Base-by-base conservation (phyloP, 2,113 vertebrate genomes). In the Tauraco erythrolophus region DNA sequence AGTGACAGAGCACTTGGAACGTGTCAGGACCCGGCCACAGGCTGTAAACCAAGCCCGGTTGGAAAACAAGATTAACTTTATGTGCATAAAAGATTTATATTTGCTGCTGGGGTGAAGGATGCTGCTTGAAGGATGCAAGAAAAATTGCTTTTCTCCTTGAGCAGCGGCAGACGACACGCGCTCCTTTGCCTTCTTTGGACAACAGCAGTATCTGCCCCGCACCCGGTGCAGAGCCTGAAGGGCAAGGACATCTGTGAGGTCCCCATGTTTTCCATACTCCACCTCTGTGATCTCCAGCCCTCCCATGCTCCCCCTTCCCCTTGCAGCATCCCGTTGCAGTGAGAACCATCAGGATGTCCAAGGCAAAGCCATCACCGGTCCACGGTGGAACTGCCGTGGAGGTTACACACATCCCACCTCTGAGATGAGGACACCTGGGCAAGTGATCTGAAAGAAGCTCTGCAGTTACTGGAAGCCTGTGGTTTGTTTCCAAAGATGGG, bases 91-190 rank as follows among this genome's bases (percentile, higher is more conserved):
- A 51, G 60, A 41, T 70, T 89, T 75, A 11, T n/a, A 6, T 6
- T 71, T 41, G 57, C 69, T 75, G 46, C 46, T 33, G 82, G 37
- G 56, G 23, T 61, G 66, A 77, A 41, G 54, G 60, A 66, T 51
- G 39, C 41, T 84, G 45, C 58, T 45, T 53, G 69, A 70, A 54
- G 15, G 28, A 56, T 39, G 27, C 22, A 16, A 64, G 70, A 43
- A 58, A 66, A 72, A 51, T 22, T 7, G 16, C 33, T 22, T 15
- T 60, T 58, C 37, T 85, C 35, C 10, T 7, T 25, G 62, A 74
- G 66, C 39, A 24, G 35, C 2, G 0, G 28, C 0, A 0, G 27
- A 19, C 0, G 0, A 53, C 58, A 12, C 1, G 0, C 0, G 0
- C 16, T 89, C 43, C 65, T 94, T 84, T 60, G 46, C 77, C 74